phyloP scores from a whole-genome alignment of 2,888 invertebrate genomes.

The Dromius quadrimaculatus region DNA sequence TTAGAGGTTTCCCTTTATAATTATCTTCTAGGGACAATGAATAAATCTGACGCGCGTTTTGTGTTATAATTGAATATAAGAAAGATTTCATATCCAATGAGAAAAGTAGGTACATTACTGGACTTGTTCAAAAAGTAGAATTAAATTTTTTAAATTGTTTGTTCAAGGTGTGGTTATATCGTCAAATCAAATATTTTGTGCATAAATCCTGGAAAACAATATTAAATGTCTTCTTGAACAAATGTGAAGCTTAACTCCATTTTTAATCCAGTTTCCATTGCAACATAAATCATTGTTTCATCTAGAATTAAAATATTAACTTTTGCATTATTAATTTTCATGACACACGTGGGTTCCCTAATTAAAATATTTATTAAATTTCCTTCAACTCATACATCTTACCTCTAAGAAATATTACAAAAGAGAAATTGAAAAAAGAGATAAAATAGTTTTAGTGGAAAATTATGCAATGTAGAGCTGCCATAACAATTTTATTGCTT shows the following conservation, averaged over 20 bases:
- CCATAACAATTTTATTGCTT: not conserved
- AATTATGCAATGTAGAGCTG: too few species aligned
- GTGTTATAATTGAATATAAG: slow-evolving; percentile 2
- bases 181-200: too few species aligned
- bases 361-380: slow-evolving; percentile 23
- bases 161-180: too few species aligned
- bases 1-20: not conserved
- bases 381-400: not conserved
- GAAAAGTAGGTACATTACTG: too few species aligned
- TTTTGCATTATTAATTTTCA: slow-evolving; percentile 15
- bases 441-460: too few species aligned
- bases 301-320: slow-evolving; percentile 24
- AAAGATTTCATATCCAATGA: too few species aligned
- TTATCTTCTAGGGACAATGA: slow-evolving; percentile 1
- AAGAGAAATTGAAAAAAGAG: too few species aligned
- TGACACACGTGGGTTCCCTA: not conserved
- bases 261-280: not conserved
- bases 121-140: too few species aligned
- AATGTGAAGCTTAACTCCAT: not conserved
- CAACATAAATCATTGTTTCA: slow-evolving; percentile 3
- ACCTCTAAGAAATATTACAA: too few species aligned
- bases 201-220: not conserved
- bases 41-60: not conserved
- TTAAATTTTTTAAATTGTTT: too few species aligned
- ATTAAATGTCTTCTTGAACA: slow-evolving; percentile 8